phyloP scores from a whole-genome alignment of 92 coral and sea anemone genomes.

The Ricordea florida region DNA sequence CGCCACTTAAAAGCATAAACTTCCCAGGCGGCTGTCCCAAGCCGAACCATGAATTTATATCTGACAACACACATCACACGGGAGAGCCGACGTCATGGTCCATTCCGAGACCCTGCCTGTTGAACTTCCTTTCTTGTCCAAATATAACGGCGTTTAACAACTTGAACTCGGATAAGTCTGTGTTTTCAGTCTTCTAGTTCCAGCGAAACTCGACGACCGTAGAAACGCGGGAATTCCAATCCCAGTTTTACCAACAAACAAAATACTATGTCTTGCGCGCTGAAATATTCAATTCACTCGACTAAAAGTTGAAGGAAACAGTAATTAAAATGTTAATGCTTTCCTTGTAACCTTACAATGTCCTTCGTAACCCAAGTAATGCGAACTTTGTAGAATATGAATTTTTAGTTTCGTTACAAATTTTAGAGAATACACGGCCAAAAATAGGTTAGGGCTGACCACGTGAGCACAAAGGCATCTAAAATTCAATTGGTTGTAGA shows the following conservation, averaged over 20 bases:
- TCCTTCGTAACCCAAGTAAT: neutral
- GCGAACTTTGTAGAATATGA: neutral
- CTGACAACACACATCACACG: constrained; percentile 18
- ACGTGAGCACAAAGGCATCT: constrained; percentile 90
- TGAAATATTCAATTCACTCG: neutral
- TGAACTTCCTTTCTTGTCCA: neutral
- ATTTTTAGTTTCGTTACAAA: neutral
- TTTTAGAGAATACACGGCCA: constrained; percentile 22
- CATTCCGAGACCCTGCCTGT: neutral
- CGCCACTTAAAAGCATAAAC: constrained; percentile 38
- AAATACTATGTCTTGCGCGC: neutral
- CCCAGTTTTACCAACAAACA: constrained; percentile 1
- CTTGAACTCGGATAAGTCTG: neutral
- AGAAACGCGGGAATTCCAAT: constrained; percentile 84
- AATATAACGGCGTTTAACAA: neutral
- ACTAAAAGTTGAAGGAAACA: neutral
- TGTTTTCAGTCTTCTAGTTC: neutral
- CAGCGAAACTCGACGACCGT: constrained; percentile 45
- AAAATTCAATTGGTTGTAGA: constrained; percentile 40
- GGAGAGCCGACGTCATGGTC: constrained; percentile 25
- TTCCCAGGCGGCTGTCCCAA: constrained; percentile 5
- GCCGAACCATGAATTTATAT: constrained; percentile 18
- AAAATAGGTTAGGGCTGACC: constrained; percentile 59
- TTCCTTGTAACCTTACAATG: neutral
- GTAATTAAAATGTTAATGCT: neutral